phyloP scores from a whole-genome alignment of 2,888 invertebrate species.

The Lumbricus terrestris region DNA sequence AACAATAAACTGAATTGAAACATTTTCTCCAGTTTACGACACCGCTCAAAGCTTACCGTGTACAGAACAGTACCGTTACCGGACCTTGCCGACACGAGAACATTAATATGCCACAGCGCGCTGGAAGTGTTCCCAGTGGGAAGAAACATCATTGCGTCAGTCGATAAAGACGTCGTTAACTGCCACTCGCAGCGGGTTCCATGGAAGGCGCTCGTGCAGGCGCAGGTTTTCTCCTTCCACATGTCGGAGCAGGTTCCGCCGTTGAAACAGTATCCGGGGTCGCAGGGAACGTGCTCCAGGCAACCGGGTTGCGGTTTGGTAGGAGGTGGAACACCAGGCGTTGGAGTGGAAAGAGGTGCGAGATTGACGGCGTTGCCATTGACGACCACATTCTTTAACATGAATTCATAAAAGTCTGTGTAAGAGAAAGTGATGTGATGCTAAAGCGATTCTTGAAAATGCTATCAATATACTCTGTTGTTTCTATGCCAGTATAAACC shows the following conservation, averaged over 20 bases:
- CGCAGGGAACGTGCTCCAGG: slow-evolving; percentile 84
- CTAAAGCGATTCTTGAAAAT: no score
- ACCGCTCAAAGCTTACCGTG: slow-evolving; percentile 43
- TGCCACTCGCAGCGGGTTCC: slow-evolving; percentile 44
- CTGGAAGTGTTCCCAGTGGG: slow-evolving; percentile 18
- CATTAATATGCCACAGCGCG: neutral
- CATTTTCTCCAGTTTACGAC: neutral
- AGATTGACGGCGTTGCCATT: slow-evolving; percentile 44
- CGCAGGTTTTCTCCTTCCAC: slow-evolving; percentile 47
- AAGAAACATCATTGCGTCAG: slow-evolving; percentile 43
- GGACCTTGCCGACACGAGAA: slow-evolving; percentile 40
- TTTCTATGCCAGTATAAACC: no score
- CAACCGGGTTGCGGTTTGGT: slow-evolving; percentile 66
- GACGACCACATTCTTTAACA: slow-evolving; percentile 30
- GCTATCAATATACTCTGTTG: no score
- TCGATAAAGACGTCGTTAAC: slow-evolving; percentile 45
- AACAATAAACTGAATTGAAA: no score
- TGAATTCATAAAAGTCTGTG: neutral
- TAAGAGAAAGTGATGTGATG: neutral
- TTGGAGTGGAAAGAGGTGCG: neutral
- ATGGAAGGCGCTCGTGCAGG: slow-evolving; percentile 44
- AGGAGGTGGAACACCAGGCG: slow-evolving; percentile 23
- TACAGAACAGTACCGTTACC: slow-evolving; percentile 47
- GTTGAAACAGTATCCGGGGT: slow-evolving; percentile 65
- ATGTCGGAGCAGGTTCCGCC: slow-evolving; percentile 51